A percentile compares a stretch with the other conserved stretches of the same genome.
phyloP scores from a whole-genome alignment of 1,140 invertebrate species.

The Brachionus plicatilis region DNA sequence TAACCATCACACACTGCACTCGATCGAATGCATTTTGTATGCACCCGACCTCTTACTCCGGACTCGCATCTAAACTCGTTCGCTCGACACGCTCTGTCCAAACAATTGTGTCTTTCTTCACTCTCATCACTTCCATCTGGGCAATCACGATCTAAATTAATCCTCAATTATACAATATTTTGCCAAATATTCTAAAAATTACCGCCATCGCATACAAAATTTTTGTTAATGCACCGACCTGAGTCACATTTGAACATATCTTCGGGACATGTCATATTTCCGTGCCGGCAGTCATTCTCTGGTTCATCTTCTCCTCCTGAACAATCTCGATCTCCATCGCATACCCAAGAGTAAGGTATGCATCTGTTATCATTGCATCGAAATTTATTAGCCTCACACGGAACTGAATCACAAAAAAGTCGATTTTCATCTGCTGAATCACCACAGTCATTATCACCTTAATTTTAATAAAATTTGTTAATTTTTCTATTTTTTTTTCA shows the following conservation, averaged over 20 bases:
- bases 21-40: slow-evolving; percentile 57
- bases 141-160: not conserved
- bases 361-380: not conserved
- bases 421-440: slow-evolving; percentile 87
- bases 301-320: slow-evolving; percentile 92
- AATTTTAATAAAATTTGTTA: not conserved
- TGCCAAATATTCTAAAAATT: slow-evolving; percentile 60
- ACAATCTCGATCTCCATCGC: slow-evolving; percentile 90
- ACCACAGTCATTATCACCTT: slow-evolving; percentile 81
- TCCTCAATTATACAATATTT: slow-evolving; percentile 81
- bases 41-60: slow-evolving; percentile 54
- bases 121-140: slow-evolving; percentile 15
- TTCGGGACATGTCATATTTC: slow-evolving; percentile 5
- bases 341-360: slow-evolving; percentile 57
- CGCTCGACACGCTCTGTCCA: slow-evolving; percentile 64
- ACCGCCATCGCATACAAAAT: slow-evolving; percentile 61
- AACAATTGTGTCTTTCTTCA: slow-evolving; percentile 2
- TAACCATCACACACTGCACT: not conserved
- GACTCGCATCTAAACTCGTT: slow-evolving; percentile 73
- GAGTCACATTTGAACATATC: slow-evolving; percentile 60
- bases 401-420: slow-evolving; percentile 73
- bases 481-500: not conserved
- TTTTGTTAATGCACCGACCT: slow-evolving; percentile 74
- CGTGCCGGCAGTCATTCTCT: not conserved
- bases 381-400: slow-evolving; percentile 46